Base-by-base conservation (phyloP, 2,113 vertebrate genomes). In the Gadus chalcogrammus region DNA sequence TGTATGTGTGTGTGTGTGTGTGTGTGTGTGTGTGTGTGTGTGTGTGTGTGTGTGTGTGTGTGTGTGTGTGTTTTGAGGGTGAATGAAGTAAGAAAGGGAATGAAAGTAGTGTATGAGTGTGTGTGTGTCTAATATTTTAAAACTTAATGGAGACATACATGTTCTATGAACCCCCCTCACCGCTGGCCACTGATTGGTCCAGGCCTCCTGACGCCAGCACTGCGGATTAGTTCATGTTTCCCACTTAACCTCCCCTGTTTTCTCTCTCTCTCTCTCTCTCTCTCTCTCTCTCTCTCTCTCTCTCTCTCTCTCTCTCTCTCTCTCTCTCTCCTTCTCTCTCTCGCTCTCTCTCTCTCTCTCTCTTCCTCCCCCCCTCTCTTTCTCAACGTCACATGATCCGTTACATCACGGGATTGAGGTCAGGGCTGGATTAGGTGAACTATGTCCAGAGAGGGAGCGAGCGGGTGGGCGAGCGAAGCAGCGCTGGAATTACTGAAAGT, bases 351-450 rank as follows among this genome's bases (percentile, higher is more conserved):
- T 48, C 42, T 12, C 42, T 12, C 42, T 12, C 42, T 12, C 42
- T 12, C 42, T 12, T 9, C 11, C 42, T 6, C 42, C 6, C 12
- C 42, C 42, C 42, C 12, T 48, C 42, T 48, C 42, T 77, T 76
- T 78, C 76, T 35, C 69, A 15, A 9, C 69, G 72, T 89, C 86
- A 90, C 87, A 88, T 89, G 88, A 85, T 84, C 79, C 70, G 78
- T 90, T 90, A 88, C 88, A 89, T 90, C 89, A 89, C 74, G 72
- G 84, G 87, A 88, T 89, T 89, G 86, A 85, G 87, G 86, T 88
- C 86, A 86, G 82, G 38, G 71, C 87, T 86, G 91, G 92, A 93
- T 93, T 93, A 93, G 83, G 74, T 13, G 74, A 79, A 79, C 79
- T 73, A 79, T 64, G 70, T 18, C 42, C 42, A 12, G 8, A 12